phyloP scores from a whole-genome alignment of 1,140 invertebrate genomes.

The Oreohelix idahoensis region DNA sequence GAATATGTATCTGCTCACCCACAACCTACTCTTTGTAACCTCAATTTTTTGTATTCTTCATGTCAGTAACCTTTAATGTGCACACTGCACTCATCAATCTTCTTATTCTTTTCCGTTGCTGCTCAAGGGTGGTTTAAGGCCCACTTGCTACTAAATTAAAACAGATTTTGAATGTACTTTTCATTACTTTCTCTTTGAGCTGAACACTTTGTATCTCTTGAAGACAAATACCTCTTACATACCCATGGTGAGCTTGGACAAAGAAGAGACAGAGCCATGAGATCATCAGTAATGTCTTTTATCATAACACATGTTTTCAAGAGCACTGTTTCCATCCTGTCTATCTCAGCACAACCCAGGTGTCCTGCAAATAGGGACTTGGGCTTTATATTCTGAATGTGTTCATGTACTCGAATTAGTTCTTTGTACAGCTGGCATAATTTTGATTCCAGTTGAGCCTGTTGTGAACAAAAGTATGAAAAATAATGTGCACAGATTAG shows the following conservation, averaged over 20 bases:
- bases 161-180: too few relatives aligned
- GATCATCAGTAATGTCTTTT: constrained; percentile 55
- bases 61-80: too few relatives aligned
- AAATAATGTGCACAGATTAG: background rate
- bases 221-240: too few relatives aligned
- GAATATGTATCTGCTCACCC: too few relatives aligned
- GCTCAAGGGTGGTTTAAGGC: too few relatives aligned
- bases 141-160: too few relatives aligned
- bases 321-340: constrained; percentile 47
- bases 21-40: too few relatives aligned
- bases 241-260: constrained; percentile 66
- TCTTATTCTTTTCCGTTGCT: too few relatives aligned
- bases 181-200: too few relatives aligned
- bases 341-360: constrained; percentile 50
- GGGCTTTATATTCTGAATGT: constrained; percentile 39
- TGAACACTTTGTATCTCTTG: too few relatives aligned
- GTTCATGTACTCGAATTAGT: constrained; percentile 51
- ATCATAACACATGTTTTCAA: constrained; percentile 56
- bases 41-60: too few relatives aligned
- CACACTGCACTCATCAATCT: too few relatives aligned
- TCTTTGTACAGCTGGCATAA: constrained; percentile 57
- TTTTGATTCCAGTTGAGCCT: constrained; percentile 64
- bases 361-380: constrained; percentile 35
- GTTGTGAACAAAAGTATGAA: background rate
- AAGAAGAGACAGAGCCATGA: constrained; percentile 59